Percentiles rank a stretch among this genome's conserved stretches.
phyloP scores from a whole-genome alignment of 2,113 vertebrate species.

The Aspiorhynchus laticeps region DNA sequence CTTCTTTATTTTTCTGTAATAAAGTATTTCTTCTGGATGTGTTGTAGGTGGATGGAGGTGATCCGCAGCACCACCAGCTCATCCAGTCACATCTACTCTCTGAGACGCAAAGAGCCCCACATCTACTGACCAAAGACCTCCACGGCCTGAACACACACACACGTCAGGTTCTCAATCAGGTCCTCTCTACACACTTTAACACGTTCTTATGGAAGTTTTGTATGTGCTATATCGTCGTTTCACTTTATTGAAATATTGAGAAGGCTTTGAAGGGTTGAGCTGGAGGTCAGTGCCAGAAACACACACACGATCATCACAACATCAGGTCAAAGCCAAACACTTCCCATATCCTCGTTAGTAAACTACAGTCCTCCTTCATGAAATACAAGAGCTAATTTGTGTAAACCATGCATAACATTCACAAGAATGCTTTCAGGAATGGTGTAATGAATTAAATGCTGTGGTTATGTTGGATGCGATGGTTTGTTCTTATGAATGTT shows the following conservation, averaged over 20 bases:
- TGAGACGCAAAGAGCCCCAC: conserved; percentile 84
- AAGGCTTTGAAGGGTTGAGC: background rate
- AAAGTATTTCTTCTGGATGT: background rate
- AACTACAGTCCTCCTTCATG: background rate
- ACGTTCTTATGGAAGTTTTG: background rate
- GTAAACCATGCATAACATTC: background rate
- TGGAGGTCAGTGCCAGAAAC: background rate
- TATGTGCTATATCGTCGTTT: background rate
- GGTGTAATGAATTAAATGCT: background rate
- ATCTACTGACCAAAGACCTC: conserved; percentile 76
- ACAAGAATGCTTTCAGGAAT: background rate
- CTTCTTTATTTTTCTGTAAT: too few species aligned
- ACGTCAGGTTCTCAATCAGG: conserved; percentile 18
- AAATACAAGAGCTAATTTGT: background rate
- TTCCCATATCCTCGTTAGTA: background rate
- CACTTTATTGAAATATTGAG: background rate
- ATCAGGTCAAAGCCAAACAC: background rate
- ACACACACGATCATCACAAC: too few species aligned
- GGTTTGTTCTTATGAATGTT: background rate
- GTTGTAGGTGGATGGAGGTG: conserved; percentile 96
- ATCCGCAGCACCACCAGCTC: conserved; percentile 95
- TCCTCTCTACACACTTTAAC: background rate
- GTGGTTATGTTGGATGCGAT: background rate
- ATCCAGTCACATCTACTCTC: conserved; percentile 75
- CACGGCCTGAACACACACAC: background rate